Conservation (phyloP, 2,888 invertebrate genomes). For the Shargacucullia verbasci region DNA sequence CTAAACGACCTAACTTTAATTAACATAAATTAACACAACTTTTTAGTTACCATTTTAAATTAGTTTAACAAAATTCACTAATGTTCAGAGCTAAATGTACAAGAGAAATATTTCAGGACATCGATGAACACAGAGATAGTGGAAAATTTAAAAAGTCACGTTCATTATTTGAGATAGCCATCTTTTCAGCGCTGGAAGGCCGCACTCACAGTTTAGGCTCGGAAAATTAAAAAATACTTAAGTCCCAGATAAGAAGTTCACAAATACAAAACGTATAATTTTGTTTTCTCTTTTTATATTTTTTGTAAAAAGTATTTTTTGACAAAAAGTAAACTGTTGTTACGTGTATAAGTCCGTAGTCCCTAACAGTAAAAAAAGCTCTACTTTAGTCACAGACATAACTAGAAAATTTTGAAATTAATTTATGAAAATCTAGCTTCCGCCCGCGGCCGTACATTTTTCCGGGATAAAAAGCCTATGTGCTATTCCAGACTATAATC, state of each 20-base stretch:
- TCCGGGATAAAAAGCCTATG: too few relatives aligned
- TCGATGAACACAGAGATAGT: slow-evolving; percentile 38
- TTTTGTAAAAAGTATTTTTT: too few relatives aligned
- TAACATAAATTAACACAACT: slow-evolving; percentile 1
- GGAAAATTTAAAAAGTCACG: slow-evolving; percentile 41
- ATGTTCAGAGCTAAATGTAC: slow-evolving; percentile 3
- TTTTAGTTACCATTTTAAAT: slow-evolving; percentile 14
- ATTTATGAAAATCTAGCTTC: too few relatives aligned
- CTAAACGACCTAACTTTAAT: slow-evolving; percentile 2
- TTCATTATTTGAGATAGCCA: slow-evolving; percentile 32
- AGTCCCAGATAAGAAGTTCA: slow-evolving; percentile 3
- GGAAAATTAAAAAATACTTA: slow-evolving; percentile 24
- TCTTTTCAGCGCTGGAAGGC: slow-evolving; percentile 26
- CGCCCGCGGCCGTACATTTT: too few relatives aligned
- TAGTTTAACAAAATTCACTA: slow-evolving; percentile 10
- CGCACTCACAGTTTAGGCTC: slow-evolving; percentile 16
- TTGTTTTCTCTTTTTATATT: too few relatives aligned
- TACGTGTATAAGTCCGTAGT: too few relatives aligned
- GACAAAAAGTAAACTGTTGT: too few relatives aligned
- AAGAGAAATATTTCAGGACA: slow-evolving; percentile 17
- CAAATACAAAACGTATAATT: slow-evolving; percentile 10
- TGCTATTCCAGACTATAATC: too few relatives aligned
- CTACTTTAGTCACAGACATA: too few relatives aligned
- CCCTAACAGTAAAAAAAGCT: too few relatives aligned
- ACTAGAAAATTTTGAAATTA: too few relatives aligned